Conservation (phyloP, 2,888 invertebrate species). For the Calameuta pallipes region DNA sequence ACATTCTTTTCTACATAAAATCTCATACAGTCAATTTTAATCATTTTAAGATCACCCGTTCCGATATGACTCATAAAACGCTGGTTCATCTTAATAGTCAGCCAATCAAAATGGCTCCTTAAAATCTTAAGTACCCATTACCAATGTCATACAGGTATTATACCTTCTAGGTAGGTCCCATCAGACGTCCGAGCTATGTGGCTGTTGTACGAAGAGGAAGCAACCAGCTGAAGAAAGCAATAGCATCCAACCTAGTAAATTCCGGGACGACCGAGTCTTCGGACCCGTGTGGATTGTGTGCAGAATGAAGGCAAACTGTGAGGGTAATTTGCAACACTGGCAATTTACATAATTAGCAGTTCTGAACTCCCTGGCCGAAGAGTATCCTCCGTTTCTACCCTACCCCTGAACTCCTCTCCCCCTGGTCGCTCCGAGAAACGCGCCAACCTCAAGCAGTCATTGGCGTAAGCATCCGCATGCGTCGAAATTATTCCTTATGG, state of each 20-base stretch:
- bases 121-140: background rate
- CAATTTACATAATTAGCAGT: slow-evolving; percentile 67
- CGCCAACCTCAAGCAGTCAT: slow-evolving; percentile 12
- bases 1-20: background rate
- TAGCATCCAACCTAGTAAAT: slow-evolving; percentile 55
- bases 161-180: background rate
- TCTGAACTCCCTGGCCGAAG: slow-evolving; percentile 58
- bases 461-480: background rate
- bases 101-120: background rate
- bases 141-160: background rate
- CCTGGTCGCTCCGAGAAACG: slow-evolving; percentile 9
- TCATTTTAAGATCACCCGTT: background rate
- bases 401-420: slow-evolving; percentile 23
- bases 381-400: slow-evolving; percentile 33
- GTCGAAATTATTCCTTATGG: background rate
- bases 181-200: background rate
- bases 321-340: slow-evolving; percentile 67
- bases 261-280: slow-evolving; percentile 54
- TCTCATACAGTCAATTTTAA: background rate
- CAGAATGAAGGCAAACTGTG: slow-evolving; percentile 66
- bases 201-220: slow-evolving; percentile 15
- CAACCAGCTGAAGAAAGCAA: slow-evolving; percentile 16
- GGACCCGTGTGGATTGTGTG: slow-evolving; percentile 62
- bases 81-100: background rate
- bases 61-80: background rate